Base-by-base conservation (phyloP, 2,113 vertebrate species). In the Lonchura striata region DNA sequence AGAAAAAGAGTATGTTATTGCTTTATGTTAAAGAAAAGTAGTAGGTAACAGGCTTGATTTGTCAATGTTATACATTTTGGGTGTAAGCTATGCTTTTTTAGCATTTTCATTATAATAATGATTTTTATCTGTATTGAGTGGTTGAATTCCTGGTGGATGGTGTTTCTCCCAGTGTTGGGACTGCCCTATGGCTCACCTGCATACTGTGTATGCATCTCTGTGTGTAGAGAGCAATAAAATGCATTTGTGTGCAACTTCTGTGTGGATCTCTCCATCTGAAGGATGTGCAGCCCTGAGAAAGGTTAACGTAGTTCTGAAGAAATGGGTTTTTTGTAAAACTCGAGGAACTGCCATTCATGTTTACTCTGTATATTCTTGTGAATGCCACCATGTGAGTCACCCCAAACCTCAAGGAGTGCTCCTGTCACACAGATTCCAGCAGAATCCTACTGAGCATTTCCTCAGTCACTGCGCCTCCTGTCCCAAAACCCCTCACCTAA, bases 41-140 rank as follows among this genome's bases (percentile, higher is more conserved):
- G 84, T 80, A 64, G 18, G 31, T 71, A 44, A 87, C 52, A 88
- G 39, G 56, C 68, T 84, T 57, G 16, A 69, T 37, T 69, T 41
- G 74, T 94, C n/a, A 66, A 88, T 88, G 88, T 97, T 90, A 94
- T 90, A 91, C 76, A 83, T 95, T 92, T 15, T 70, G 95, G 30
- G 78, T 74, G 95, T 91, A 95, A 95, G 92, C 57, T 93, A 57
- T 88, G 87, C 84, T 93, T 69, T 94, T 94, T 91, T 88, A 85
- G 89, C 84, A 86, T 86, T 88, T 96, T 95, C 92, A 94, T 97
- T 97, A 96, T 82, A 85, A 95, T 94, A 95, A 95, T 94, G 95
- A 95, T 72, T 76, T 61, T 91, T 92, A 89, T 96, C 69, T 95
- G 83, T 82, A 46, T 68, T 57, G 27, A 60, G 94, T 80, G 95